Conservation (phyloP, 2,888 invertebrate genomes). For the Lamellibrachia satsuma region DNA sequence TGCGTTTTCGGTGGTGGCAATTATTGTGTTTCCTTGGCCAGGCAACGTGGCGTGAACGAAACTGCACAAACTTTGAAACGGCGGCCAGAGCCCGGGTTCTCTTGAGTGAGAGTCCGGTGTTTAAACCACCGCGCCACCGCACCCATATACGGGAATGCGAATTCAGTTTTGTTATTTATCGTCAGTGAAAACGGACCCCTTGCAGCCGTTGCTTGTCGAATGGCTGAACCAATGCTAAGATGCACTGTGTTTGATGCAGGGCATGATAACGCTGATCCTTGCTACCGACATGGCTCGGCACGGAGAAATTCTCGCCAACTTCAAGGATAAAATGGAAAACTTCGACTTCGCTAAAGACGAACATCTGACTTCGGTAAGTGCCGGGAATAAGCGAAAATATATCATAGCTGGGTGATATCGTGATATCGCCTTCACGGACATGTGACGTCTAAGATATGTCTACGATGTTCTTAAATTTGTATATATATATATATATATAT, state of each 20-base stretch:
- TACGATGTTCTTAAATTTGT: not conserved
- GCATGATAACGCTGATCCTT: conserved; percentile 56
- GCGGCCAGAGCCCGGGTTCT: no score
- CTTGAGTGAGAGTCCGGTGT: no score
- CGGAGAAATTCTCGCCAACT: conserved; percentile 54
- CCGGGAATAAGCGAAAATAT: not conserved
- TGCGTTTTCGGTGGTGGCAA: no score
- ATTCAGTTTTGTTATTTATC: no score
- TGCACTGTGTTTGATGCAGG: conserved; percentile 40
- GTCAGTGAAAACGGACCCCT: not conserved
- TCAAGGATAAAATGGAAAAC: conserved; percentile 47
- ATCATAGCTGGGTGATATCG: not conserved
- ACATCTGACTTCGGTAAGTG: conserved; percentile 49
- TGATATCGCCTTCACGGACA: not conserved
- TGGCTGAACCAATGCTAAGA: not conserved
- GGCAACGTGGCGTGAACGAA: no score
- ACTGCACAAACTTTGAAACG: no score
- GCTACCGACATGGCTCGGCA: conserved; percentile 62
- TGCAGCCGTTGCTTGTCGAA: not conserved
- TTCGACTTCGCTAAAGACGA: conserved; percentile 52
- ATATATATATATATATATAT: no score
- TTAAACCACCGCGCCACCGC: no score
- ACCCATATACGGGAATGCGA: no score
- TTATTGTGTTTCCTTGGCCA: no score
- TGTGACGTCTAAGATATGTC: not conserved